These are phyloP conservation scores for Micronycteris hirsuta DNA, from an alignment of 2,113 vertebrate genomes.

Conservation along the genomic window DNA sequence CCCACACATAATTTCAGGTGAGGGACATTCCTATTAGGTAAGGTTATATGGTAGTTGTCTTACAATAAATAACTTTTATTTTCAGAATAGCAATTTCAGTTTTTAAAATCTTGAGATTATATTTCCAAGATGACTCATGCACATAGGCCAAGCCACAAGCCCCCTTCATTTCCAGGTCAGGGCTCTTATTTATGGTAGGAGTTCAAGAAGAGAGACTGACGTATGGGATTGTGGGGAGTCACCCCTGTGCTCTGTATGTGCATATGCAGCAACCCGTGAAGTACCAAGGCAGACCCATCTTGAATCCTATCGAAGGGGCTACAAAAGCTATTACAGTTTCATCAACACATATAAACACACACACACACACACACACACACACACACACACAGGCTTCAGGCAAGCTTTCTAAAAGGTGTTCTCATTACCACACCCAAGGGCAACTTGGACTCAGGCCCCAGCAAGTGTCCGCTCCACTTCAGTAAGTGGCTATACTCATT, in stretches of 20 bases:
- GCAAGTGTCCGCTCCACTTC: too few relatives aligned
- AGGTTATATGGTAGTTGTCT: background rate
- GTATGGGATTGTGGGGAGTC: background rate
- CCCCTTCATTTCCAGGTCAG: background rate
- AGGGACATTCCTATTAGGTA: background rate
- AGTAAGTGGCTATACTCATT: background rate
- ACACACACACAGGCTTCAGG: background rate
- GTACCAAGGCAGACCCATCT: background rate
- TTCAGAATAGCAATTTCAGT: background rate
- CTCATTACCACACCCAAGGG: background rate
- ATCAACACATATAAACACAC: background rate
- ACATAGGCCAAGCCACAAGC: background rate
- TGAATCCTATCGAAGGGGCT: background rate
- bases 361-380: background rate
- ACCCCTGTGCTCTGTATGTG: background rate
- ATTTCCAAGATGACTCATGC: background rate
- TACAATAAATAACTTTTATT: background rate
- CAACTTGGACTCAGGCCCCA: background rate
- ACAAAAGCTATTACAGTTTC: background rate
- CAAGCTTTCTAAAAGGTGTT: background rate
- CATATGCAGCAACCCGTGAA: too few relatives aligned
- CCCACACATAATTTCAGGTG: too few relatives aligned
- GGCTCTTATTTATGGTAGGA: background rate
- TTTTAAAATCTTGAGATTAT: background rate
- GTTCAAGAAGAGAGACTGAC: background rate